Base-by-base conservation (phyloP, 2,113 vertebrate species). In the Paracanthobrama guichenoti region DNA sequence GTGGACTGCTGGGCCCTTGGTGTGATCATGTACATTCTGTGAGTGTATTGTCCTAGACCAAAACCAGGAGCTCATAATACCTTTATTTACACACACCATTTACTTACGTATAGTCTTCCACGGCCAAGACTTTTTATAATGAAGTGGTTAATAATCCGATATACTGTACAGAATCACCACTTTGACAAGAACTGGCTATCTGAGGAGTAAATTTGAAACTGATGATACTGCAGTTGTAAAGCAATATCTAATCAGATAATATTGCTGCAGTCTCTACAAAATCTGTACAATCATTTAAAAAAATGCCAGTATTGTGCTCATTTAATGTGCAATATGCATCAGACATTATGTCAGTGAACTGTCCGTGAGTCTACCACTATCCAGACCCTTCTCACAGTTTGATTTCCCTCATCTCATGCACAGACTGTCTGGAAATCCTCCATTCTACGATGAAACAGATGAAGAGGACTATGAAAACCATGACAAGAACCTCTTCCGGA, bases 1-100 rank as follows among this genome's bases (percentile, higher is more conserved):
- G 98, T 99, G 84, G 98, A 99, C 92, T 99, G 97, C 90, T 99
- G 98, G 98, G 97, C 97, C 72, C 97, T 99, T 0, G 98, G 97
- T 1, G 98, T 99, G 93, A 98, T 98, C 94, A 98, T 98, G 96
- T 99, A 99, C 88, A 99, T 99, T 91, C 96, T 99, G 98, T 99
- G 92, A 96, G 97, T 95, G 44, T 28, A 64, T 60, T 79, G 11
- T 39, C 7, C 20, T 9, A 10, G 3, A 31, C 16, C 14, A 18
- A 76, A 75, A 53, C 26, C 46, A 46, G 42, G 71, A 48, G 39
- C 18, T 69, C 35, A 22, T 71, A 16, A 3, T 2, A 73, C 71
- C 42, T 73, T 73, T 8, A 48, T 73, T 72, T 73, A 69, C 66
- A 69, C 13, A 31, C 60, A 66, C 26, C 14, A 66, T 66, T 66